Percentiles rank a stretch among this genome's conserved stretches.
These are phyloP conservation scores for Rhinatrema bivittatum DNA, from an alignment of 2,797 vertebrate species.

Conservation along the genomic window DNA sequence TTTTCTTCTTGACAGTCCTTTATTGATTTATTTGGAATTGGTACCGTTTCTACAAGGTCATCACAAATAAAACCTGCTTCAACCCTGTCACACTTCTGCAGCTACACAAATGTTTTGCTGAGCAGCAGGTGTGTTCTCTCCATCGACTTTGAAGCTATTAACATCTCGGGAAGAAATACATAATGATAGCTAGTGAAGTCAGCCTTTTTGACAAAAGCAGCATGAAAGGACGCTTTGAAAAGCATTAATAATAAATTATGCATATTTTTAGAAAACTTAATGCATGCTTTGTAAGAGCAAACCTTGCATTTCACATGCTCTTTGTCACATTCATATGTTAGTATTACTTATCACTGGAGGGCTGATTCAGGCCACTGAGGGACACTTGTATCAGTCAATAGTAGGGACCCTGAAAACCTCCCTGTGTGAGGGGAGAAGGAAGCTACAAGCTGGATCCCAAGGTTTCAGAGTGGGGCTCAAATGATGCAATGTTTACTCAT, in stretches of 20 bases:
- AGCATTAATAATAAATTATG: conserved; percentile 36
- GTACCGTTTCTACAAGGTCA: conserved; percentile 47
- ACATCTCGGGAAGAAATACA: conserved; percentile 50
- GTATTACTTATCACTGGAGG: too few relatives aligned
- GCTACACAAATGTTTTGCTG: conserved; percentile 53
- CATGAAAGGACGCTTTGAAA: conserved; percentile 51
- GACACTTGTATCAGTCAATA: too few relatives aligned
- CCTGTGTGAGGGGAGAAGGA: too few relatives aligned
- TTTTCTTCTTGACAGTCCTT: too few relatives aligned
- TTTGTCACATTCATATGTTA: too few relatives aligned
- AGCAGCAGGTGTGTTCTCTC: conserved; percentile 57
- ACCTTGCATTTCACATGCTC: too few relatives aligned
- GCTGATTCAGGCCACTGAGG: too few relatives aligned
- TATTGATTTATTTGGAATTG: too few relatives aligned
- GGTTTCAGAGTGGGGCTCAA: too few relatives aligned
- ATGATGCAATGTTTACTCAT: too few relatives aligned
- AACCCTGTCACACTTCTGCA: conserved; percentile 41
- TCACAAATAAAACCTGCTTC: conserved; percentile 35
- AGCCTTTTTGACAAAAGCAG: conserved; percentile 36
- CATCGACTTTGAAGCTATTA: conserved; percentile 51
- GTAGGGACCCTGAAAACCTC: too few relatives aligned
- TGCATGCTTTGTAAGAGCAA: conserved; percentile 12
- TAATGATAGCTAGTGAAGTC: conserved; percentile 54
- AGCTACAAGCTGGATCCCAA: too few relatives aligned
- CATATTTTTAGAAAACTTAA: conserved; percentile 11